Evolutionary conservation across 2,797 vertebrate species (phyloP).

Genomic region (Lutra lutra): DNA sequence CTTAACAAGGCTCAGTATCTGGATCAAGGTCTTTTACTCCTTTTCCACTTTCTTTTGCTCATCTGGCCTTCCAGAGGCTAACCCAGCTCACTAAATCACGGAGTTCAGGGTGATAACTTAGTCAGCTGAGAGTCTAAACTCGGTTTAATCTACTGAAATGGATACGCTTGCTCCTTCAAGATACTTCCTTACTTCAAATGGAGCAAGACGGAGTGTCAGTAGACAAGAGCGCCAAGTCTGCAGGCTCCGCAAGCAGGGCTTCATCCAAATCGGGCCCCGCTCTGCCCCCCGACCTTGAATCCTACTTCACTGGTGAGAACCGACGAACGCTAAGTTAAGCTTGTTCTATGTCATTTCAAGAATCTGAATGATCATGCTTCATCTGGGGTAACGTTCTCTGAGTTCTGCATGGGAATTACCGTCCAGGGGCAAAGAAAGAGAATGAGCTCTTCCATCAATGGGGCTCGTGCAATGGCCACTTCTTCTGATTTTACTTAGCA

Average conservation of each 20-base stretch:
- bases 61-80: slow-evolving; percentile 74
- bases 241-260: not conserved
- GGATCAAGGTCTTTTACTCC: slow-evolving; percentile 78
- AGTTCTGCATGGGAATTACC: not conserved
- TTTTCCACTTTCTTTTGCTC: slow-evolving; percentile 66
- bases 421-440: not conserved
- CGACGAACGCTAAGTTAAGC: not conserved
- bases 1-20: slow-evolving; percentile 78
- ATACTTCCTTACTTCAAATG: slow-evolving; percentile 48
- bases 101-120: slow-evolving; percentile 63
- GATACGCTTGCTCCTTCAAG: not conserved
- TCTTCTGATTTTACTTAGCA: slow-evolving; percentile 47
- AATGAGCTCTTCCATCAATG: not conserved
- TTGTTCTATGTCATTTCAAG: not conserved
- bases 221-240: not conserved
- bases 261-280: not conserved
- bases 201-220: slow-evolving; percentile 4
- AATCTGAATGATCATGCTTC: not conserved
- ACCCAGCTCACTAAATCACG: slow-evolving; percentile 64
- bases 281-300: not conserved
- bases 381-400: not conserved
- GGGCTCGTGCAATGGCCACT: not conserved
- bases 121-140: slow-evolving; percentile 69
- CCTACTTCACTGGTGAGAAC: not conserved
- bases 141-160: slow-evolving; percentile 53